Base-by-base conservation (phyloP, 2,888 invertebrate species). In the Alloplasta piceator region DNA sequence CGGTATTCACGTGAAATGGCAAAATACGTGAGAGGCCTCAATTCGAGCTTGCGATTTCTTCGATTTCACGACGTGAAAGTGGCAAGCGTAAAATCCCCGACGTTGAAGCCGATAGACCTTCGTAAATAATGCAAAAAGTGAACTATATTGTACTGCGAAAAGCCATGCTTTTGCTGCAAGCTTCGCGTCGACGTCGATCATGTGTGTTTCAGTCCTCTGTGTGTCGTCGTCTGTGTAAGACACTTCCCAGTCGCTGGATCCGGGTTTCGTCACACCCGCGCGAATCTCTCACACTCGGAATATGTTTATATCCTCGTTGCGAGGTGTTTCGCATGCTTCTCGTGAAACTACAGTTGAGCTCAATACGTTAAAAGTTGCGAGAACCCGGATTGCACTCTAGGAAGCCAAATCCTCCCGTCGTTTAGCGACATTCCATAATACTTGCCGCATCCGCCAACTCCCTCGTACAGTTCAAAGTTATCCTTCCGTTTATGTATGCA, bases 371-470 rank as follows among this genome's bases (percentile, higher is more conserved):
- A 77, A 77, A 77, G 70, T 77, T 70, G 43, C 16, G 46, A 63
- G 43, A 68, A 70, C 68, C 56, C 46, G 41, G 63, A 12, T 6
- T 52, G 52, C 39, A 38, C 38, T 63, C 55, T 52, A 6, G 14
- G 3, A 14, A 7, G 1, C n/a, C 61, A 76, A 61, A 61, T 26
- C 43, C 76, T 58, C 55, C 38, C 75, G 12, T 12, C 14, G 70
- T 70, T 77, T 77, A 75, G 76, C 55, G 52, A 77, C 70, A 77
- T 77, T 77, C 70, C 76, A 70, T 63, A 70, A 70, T 70, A 67
- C 70, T 50, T 43, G 26, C 46, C 14, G 12, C 12, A 6, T 52
- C 14, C 52, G 26, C 26, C 26, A 52, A 52, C 52, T 52, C 6
- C 26, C 5, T 12, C 52, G 52, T 52, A 26, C 26, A 52, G 52